Conservation (phyloP, 2,113 vertebrate species). For the Pollimyrus isidori region DNA sequence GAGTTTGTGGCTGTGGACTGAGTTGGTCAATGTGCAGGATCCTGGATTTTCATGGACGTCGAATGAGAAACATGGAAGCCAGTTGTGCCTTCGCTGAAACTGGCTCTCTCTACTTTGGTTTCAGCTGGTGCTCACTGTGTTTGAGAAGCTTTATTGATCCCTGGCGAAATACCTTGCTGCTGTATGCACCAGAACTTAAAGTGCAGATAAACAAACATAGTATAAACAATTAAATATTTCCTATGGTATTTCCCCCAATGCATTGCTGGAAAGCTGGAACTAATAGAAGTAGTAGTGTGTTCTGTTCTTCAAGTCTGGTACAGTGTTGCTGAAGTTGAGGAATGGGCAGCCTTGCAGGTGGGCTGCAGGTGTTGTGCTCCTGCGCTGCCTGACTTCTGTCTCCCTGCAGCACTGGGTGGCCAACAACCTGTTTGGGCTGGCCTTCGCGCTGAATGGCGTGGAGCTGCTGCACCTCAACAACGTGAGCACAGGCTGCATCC, state of each 20-base stretch:
- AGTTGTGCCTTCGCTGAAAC: neutral
- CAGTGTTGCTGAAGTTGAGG: neutral
- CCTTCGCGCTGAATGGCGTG: conserved; percentile 91
- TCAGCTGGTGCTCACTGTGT: neutral
- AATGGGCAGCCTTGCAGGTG: neutral
- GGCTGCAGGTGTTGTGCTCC: neutral
- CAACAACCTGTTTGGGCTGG: conserved; percentile 95
- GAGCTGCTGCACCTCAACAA: conserved; percentile 97
- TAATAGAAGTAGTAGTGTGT: neutral
- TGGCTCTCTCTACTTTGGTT: neutral
- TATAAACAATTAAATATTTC: neutral
- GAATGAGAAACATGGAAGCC: neutral
- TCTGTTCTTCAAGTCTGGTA: neutral
- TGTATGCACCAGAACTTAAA: neutral
- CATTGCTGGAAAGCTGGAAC: neutral
- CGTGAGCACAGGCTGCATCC: conserved; percentile 94
- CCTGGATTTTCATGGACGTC: neutral
- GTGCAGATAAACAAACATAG: neutral
- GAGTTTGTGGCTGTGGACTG: neutral
- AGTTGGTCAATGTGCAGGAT: neutral
- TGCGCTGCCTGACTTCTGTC: neutral
- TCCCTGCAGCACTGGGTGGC: conserved; percentile 90
- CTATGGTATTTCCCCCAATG: neutral
- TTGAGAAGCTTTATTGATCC: neutral
- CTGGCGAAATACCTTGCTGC: neutral